phyloP scores from a whole-genome alignment of 92 coral and sea anemone species.

The Phenganax stokvisi region DNA sequence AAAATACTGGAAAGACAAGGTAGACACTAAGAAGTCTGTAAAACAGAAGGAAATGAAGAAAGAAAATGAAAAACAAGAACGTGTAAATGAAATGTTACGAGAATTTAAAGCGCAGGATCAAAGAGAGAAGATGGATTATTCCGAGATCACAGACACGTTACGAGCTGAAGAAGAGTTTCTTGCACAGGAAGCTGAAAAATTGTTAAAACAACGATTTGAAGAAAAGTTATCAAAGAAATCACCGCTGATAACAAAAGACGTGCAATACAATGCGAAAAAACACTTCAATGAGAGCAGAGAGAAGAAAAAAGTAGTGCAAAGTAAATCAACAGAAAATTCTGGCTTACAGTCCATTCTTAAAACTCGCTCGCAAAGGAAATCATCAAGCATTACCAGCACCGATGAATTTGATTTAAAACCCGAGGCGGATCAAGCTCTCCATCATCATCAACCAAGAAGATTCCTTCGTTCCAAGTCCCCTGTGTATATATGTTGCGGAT shows the following conservation, averaged over 20 bases:
- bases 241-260: background rate
- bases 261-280: background rate
- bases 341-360: slow-evolving; percentile 1
- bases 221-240: slow-evolving; percentile 5
- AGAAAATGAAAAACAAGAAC: slow-evolving; percentile 15
- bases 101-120: slow-evolving; percentile 16
- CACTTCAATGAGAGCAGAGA: background rate
- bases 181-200: slow-evolving; percentile 62
- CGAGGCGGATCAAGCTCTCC: slow-evolving; percentile 38
- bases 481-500: slow-evolving; percentile 28
- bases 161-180: slow-evolving; percentile 59
- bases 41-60: background rate
- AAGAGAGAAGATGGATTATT: background rate
- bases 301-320: background rate
- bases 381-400: slow-evolving; percentile 14
- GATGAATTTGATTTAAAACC: slow-evolving; percentile 27
- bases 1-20: slow-evolving; percentile 38
- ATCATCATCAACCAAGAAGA: slow-evolving; percentile 6
- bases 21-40: slow-evolving; percentile 5
- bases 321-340: background rate
- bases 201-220: slow-evolving; percentile 37
- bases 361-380: background rate
- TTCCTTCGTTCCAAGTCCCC: slow-evolving; percentile 23
- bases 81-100: slow-evolving; percentile 31
- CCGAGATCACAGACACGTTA: slow-evolving; percentile 31